Base-by-base conservation (phyloP, 2,888 invertebrate genomes). In the Apamea crenata region DNA sequence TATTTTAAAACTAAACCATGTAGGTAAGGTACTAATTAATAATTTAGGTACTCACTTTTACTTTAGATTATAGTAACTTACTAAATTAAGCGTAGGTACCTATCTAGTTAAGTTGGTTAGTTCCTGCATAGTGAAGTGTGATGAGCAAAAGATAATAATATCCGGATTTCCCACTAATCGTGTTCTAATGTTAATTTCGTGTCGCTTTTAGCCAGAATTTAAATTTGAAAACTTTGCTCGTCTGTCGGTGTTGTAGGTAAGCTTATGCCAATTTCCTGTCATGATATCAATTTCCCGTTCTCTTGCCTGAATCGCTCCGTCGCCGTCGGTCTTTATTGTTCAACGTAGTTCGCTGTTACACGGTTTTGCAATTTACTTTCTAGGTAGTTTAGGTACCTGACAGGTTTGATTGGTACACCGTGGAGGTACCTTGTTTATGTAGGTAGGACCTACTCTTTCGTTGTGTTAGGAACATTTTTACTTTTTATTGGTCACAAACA, bases 231-330 rank as follows among this genome's bases (percentile, higher is more conserved):
- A 85, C 71, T 79, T 86, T 47, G 18, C 71, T 68, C 77, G 63
- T 67, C 74, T 44, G 75, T 75, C 67, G 40, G 74, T 67, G n/a
- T 70, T 47, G 25, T 10, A 16, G 4, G 47, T 16, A 25, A 82
- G 59, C 68, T 76, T 65, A 72, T 78, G 83, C 81, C 87, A 89
- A 88, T 90, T 87, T 89, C 89, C 90, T 81, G 77, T 61, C 82
- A 68, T 82, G 82, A 82, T 89, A 86, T 81, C 87, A 89, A 87
- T 90, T 85, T 88, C 87, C 88, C 61, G 82, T 65, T 66, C 77
- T 50, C 65, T 69, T 61, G 74, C 36, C 65, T 53, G 68, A 77
- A 73, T 74, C 68, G 29, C 81, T 87, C 59, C 44, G 76, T 36
- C 36, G n/a, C n/a, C n/a, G n/a, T 63, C 67, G 61, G 21, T 61